phyloP scores from a whole-genome alignment of 1,140 invertebrate species.

The Augochlora pura region DNA sequence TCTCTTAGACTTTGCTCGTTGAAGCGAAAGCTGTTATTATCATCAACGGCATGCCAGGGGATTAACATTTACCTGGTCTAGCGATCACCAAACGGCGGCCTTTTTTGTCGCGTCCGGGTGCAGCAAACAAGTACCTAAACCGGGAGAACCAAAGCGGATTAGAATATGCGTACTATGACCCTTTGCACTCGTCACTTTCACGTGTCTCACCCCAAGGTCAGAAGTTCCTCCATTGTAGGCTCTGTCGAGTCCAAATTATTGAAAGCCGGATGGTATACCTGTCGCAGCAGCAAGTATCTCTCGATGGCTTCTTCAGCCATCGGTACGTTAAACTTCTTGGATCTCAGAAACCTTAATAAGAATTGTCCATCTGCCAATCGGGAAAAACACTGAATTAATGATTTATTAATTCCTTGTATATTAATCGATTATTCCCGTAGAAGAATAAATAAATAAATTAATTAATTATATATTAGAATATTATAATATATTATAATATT shows the following conservation, averaged over 20 bases:
- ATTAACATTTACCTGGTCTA: slow-evolving; percentile 84
- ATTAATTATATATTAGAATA: too few species aligned
- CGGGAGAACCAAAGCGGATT: slow-evolving; percentile 15
- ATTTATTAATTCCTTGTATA: too few species aligned
- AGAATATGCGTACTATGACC: too few species aligned
- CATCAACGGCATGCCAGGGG: neutral
- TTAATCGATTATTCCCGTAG: too few species aligned
- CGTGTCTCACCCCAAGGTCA: slow-evolving; percentile 84
- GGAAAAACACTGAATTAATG: neutral
- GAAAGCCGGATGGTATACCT: slow-evolving; percentile 86
- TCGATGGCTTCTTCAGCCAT: slow-evolving; percentile 91
- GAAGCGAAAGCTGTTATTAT: neutral
- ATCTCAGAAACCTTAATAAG: slow-evolving; percentile 89
- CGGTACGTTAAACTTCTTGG: slow-evolving; percentile 91
- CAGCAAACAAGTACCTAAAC: slow-evolving; percentile 87
- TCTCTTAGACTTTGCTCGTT: neutral
- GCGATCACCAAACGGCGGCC: slow-evolving; percentile 90
- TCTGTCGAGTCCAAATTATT: slow-evolving; percentile 86
- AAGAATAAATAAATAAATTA: too few species aligned
- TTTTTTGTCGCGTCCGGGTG: slow-evolving; percentile 87
- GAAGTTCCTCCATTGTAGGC: slow-evolving; percentile 85
- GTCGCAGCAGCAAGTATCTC: slow-evolving; percentile 89
- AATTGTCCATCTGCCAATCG: slow-evolving; percentile 85
- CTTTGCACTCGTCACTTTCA: neutral
- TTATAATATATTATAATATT: too few species aligned